A percentile compares a stretch with the other conserved stretches of the same genome.
phyloP scores from a whole-genome alignment of 2,888 invertebrate species.

The Nemotelus pantherinus region DNA sequence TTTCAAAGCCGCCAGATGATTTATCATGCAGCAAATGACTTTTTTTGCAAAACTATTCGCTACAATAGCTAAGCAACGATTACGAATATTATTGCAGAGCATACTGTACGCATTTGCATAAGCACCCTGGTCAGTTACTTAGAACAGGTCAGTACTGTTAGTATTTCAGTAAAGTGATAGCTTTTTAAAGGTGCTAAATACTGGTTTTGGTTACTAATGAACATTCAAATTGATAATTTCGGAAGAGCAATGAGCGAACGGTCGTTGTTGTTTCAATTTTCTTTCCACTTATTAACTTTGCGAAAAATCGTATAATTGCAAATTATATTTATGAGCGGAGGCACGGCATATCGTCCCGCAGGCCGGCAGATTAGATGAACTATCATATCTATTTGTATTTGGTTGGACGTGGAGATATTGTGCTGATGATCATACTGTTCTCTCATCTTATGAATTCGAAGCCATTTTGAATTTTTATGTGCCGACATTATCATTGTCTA shows the following conservation, averaged over 20 bases:
- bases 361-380: background rate
- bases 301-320: conserved; percentile 21
- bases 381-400: background rate
- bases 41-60: too few relatives aligned
- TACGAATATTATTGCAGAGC: background rate
- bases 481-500: conserved; percentile 9
- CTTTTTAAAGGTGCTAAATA: conserved; percentile 38
- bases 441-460: background rate
- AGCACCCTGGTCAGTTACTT: background rate
- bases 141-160: conserved; percentile 11
- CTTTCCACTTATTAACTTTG: conserved; percentile 22
- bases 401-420: background rate
- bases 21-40: too few relatives aligned
- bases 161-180: conserved; percentile 3
- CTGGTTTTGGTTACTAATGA: conserved; percentile 24
- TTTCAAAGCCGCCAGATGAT: too few relatives aligned
- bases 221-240: conserved; percentile 21
- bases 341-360: background rate
- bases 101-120: conserved; percentile 2
- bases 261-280: conserved; percentile 2
- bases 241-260: background rate
- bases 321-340: conserved; percentile 12
- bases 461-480: conserved; percentile 3
- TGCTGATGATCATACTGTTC: background rate
- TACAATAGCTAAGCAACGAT: too few relatives aligned